Base-by-base conservation (phyloP, 2,113 vertebrate species). In the Ancistrus triradiatus region DNA sequence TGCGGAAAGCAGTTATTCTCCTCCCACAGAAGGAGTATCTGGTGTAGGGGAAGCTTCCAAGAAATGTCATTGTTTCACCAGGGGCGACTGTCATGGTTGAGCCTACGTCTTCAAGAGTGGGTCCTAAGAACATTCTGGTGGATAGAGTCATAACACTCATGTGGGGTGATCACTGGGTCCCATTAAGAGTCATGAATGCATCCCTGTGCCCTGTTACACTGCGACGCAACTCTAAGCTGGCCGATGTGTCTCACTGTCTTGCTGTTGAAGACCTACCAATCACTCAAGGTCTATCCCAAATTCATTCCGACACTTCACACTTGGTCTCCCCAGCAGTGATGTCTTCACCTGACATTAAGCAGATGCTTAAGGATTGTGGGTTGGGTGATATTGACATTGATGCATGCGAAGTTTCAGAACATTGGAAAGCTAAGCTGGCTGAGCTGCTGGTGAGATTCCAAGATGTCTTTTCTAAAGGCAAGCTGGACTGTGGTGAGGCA, bases 81-180 rank as follows among this genome's bases (percentile, higher is more conserved):
- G 61, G 70, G 4, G 61, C 53, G n/a, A 74, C 66, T 9, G 31
- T 74, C 1, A 51, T 70, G 17, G 49, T 64, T 43, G 68, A 72
- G 14, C 68, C 53, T 1, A 72, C 58, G 6, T 38, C 37, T 8
- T 56, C 69, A 6, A 15, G 19, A 9, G 63, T 21, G 11, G 24
- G 19, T 1, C 60, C 64, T 11, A 25, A 6, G 46, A 50, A 63
- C 11, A 21, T 76, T 6, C 10, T 74, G 13, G 62, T 72, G 0
- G 51, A 46, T 1, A 15, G 43, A 1, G 58, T 53, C 1, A 48
- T 68, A 4, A 53, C 58, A 17, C 63, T 44, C 7, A 40, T 57
- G 37, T 72, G 63, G 63, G 63, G 63, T 3, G 17, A 71, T 44
- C 46, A 48, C 1, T 70, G 63, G 64, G 66, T 67, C 31, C 63